These are phyloP conservation scores for Andrena bucephala DNA, from an alignment of 2,888 invertebrate genomes.

Conservation along the genomic window DNA sequence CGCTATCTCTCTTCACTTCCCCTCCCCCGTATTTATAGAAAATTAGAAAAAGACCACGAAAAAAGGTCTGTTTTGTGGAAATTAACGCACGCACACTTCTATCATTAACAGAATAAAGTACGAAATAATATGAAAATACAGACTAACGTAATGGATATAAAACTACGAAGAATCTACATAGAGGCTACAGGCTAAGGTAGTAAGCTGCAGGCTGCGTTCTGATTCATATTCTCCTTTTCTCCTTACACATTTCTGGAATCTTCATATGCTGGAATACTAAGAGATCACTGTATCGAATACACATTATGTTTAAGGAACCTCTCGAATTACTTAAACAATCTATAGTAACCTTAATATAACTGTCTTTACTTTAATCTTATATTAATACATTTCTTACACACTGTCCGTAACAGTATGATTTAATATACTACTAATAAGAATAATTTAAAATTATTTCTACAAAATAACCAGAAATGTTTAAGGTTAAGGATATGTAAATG, in stretches of 20 bases:
- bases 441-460: conserved; percentile 35
- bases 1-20: conserved; percentile 62
- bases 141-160: conserved; percentile 68
- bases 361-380: conserved; percentile 39
- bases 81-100: conserved; percentile 78
- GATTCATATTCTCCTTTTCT: conserved; percentile 72
- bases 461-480: conserved; percentile 67
- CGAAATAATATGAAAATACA: conserved; percentile 60
- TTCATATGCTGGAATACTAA: conserved; percentile 61
- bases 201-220: conserved; percentile 83
- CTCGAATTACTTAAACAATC: conserved; percentile 36
- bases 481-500: conserved; percentile 60
- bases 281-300: conserved; percentile 39
- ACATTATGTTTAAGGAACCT: conserved; percentile 12
- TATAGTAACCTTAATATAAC: conserved; percentile 41
- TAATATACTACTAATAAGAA: conserved; percentile 33
- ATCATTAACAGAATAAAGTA: conserved; percentile 67
- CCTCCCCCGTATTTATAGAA: conserved; percentile 55
- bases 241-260: conserved; percentile 71
- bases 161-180: conserved; percentile 81
- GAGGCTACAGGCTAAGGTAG: conserved; percentile 85
- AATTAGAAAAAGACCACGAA: conserved; percentile 48
- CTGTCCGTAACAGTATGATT: conserved; percentile 28
- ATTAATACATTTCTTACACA: conserved; percentile 41
- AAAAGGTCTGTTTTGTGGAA: conserved; percentile 53